These are phyloP conservation scores for Vulpes lagopus DNA, from an alignment of 2,113 vertebrate genomes.

Conservation along the genomic window DNA sequence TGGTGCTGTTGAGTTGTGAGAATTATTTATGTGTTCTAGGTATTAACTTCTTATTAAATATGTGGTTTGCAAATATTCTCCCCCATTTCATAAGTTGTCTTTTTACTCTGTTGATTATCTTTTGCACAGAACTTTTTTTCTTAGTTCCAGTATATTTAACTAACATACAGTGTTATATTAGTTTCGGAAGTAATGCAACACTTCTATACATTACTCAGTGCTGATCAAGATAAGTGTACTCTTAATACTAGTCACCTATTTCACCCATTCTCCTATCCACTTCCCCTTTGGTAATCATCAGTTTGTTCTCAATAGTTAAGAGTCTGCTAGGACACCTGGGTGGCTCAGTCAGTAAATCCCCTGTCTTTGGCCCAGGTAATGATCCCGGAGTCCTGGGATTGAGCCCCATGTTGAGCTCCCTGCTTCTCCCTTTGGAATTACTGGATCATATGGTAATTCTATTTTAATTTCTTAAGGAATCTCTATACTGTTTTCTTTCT, in stretches of 20 bases:
- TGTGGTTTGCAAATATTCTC: background rate
- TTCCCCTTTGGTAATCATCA: background rate
- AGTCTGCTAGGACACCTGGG: background rate
- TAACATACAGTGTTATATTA: background rate
- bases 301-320: background rate
- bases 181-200: background rate
- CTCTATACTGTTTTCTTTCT: background rate
- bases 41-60: background rate
- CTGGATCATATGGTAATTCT: background rate
- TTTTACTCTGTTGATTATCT: background rate
- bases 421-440: background rate
- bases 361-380: too few relatives aligned
- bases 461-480: background rate
- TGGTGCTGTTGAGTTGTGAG: background rate
- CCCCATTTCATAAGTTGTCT: background rate
- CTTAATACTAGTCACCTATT: background rate
- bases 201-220: background rate
- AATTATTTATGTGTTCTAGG: background rate
- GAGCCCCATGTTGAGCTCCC: too few relatives aligned
- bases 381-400: too few relatives aligned
- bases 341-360: too few relatives aligned
- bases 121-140: background rate
- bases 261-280: background rate
- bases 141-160: background rate
- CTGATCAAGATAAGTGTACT: background rate